A percentile compares a stretch with the other conserved stretches of the same genome.
Evolutionary conservation across 2,888 invertebrate species (phyloP).

Genomic region (Linnaemya tessellans): DNA sequence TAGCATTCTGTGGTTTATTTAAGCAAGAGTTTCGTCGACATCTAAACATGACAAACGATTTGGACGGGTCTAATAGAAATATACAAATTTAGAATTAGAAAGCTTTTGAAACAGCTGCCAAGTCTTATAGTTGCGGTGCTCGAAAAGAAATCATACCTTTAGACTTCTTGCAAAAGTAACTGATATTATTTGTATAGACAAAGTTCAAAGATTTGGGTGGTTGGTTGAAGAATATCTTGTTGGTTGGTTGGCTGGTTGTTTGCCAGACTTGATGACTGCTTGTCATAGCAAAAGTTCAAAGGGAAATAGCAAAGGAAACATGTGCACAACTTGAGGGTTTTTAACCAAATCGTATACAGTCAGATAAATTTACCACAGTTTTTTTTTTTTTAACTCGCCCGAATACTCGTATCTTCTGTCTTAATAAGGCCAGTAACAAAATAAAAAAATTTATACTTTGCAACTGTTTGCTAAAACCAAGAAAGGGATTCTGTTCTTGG

Average conservation of each 20-base stretch:
- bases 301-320: slow-evolving; percentile 74
- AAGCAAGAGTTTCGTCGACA: too few relatives aligned
- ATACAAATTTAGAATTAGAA: too few relatives aligned
- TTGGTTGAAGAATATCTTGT: neutral
- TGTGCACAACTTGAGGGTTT: slow-evolving; percentile 80
- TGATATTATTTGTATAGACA: slow-evolving; percentile 70
- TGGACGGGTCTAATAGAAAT: too few relatives aligned
- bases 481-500: slow-evolving; percentile 41
- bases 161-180: slow-evolving; percentile 13
- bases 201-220: slow-evolving; percentile 44
- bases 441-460: slow-evolving; percentile 28
- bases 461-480: neutral
- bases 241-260: slow-evolving; percentile 38
- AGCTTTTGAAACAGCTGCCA: too few relatives aligned
- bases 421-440: slow-evolving; percentile 40
- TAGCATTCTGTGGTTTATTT: too few relatives aligned
- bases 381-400: neutral
- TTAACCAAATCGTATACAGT: slow-evolving; percentile 46
- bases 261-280: slow-evolving; percentile 45
- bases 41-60: too few relatives aligned
- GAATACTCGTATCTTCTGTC: neutral
- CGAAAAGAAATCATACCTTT: slow-evolving; percentile 21
- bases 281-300: slow-evolving; percentile 59
- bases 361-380: slow-evolving; percentile 34
- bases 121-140: too few relatives aligned